phyloP scores from a whole-genome alignment of 1,140 invertebrate genomes.

The Aphelinus certus region DNA sequence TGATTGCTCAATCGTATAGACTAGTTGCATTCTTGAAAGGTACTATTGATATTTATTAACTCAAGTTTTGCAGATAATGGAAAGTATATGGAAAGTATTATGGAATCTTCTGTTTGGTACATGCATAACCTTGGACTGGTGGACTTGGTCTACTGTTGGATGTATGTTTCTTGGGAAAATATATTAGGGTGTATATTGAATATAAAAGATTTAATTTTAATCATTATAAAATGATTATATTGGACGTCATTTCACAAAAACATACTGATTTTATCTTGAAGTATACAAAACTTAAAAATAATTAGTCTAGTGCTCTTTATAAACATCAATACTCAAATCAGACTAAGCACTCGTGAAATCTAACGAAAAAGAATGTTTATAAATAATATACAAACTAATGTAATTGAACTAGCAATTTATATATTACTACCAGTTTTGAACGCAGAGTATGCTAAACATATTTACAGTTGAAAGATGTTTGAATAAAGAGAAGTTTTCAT shows the following conservation, averaged over 20 bases:
- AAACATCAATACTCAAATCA: conserved; percentile 35
- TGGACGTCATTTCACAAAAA: conserved; percentile 26
- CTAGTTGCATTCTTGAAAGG: no score
- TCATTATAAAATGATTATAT: conserved; percentile 35
- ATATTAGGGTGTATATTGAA: no score
- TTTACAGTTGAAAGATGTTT: conserved; percentile 43
- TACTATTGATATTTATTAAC: no score
- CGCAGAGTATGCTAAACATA: conserved; percentile 45
- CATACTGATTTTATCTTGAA: conserved; percentile 5
- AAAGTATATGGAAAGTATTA: no score
- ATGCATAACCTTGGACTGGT: no score
- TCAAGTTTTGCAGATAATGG: no score
- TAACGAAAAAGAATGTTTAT: conserved; percentile 35
- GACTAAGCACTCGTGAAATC: conserved; percentile 32
- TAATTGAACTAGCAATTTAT: conserved; percentile 26
- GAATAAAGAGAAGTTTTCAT: conserved; percentile 37
- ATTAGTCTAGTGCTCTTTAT: conserved; percentile 30
- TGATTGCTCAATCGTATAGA: no score
- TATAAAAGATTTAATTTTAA: neutral
- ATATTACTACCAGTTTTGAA: conserved; percentile 24
- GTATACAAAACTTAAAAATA: conserved; percentile 37
- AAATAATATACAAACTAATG: conserved; percentile 36
- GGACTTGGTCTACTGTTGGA: no score
- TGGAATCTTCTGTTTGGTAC: no score
- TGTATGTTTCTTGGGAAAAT: no score